Percentiles rank a stretch among this genome's conserved stretches.
Conservation (phyloP, 1,140 invertebrate genomes). For the Drosophila ananassae region DNA sequence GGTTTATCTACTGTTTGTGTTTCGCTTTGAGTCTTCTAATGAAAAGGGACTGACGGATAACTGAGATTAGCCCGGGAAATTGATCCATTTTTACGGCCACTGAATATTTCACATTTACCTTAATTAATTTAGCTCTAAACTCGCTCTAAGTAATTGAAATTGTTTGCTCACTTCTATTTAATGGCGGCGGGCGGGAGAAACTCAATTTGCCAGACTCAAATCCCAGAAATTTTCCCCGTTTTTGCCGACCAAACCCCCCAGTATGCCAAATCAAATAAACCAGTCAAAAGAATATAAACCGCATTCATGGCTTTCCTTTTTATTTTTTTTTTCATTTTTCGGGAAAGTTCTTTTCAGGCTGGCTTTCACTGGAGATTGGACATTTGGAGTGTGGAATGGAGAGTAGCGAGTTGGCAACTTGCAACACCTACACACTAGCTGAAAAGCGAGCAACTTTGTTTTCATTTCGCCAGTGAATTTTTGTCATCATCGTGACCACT, state of each 20-base stretch:
- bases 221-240: conserved; percentile 56
- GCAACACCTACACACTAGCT: conserved; percentile 30
- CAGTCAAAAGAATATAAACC: conserved; percentile 74
- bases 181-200: conserved; percentile 29
- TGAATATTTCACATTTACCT: conserved; percentile 32
- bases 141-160: conserved; percentile 12
- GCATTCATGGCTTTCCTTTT: conserved; percentile 44
- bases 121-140: conserved; percentile 29
- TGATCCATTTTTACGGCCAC: conserved; percentile 17
- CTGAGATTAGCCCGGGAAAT: conserved; percentile 51
- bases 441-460: conserved; percentile 64
- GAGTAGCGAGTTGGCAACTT: conserved; percentile 25
- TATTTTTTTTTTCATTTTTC: conserved; percentile 1
- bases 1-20: conserved; percentile 12
- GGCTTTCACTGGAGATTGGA: conserved; percentile 37
- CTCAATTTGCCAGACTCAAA: conserved; percentile 68
- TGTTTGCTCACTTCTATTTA: conserved; percentile 4
- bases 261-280: conserved; percentile 73
- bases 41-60: conserved; percentile 39
- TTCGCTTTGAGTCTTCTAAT: conserved; percentile 29
- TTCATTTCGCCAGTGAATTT: conserved; percentile 80
- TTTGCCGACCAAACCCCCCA: conserved; percentile 9
- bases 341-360: conserved; percentile 62
- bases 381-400: conserved; percentile 1
- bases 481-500: conserved; percentile 76